phyloP scores from a whole-genome alignment of 1,140 invertebrate species.

The Penaeus chinensis region DNA sequence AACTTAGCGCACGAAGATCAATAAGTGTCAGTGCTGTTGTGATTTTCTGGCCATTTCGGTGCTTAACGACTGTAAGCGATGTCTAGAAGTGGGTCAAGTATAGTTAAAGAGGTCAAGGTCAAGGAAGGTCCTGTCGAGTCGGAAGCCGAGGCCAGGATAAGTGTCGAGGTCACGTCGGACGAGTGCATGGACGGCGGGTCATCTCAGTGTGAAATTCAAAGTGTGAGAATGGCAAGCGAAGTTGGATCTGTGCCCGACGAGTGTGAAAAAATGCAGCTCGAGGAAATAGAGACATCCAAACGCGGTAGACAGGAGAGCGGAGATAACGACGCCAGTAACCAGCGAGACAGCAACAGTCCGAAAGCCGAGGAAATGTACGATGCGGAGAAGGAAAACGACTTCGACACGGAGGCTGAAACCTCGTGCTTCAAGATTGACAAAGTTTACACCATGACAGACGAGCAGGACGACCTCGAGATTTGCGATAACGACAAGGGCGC shows the following conservation, averaged over 20 bases:
- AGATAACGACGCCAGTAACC: background rate
- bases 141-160: background rate
- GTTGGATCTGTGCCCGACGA: too few species aligned
- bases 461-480: conserved; percentile 11
- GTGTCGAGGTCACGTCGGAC: background rate
- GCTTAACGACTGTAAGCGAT: background rate
- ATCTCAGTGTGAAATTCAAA: too few species aligned
- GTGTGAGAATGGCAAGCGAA: too few species aligned
- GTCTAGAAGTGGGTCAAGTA: conserved; percentile 40
- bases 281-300: too few species aligned
- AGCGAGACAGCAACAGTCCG: background rate
- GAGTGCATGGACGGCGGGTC: background rate
- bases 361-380: background rate
- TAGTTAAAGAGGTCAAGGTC: conserved; percentile 45
- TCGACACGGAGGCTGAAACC: background rate
- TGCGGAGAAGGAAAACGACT: background rate
- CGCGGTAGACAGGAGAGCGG: background rate
- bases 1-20: conserved; percentile 3
- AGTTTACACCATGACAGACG: conserved; percentile 31
- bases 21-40: background rate
- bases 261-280: too few species aligned
- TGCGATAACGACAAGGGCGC: conserved; percentile 1
- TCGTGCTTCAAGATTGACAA: conserved; percentile 46
- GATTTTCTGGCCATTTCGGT: background rate
- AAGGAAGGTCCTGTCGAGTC: conserved; percentile 11